Conservation (phyloP, 2,113 vertebrate species). For the Apistogramma diplotaenia region DNA sequence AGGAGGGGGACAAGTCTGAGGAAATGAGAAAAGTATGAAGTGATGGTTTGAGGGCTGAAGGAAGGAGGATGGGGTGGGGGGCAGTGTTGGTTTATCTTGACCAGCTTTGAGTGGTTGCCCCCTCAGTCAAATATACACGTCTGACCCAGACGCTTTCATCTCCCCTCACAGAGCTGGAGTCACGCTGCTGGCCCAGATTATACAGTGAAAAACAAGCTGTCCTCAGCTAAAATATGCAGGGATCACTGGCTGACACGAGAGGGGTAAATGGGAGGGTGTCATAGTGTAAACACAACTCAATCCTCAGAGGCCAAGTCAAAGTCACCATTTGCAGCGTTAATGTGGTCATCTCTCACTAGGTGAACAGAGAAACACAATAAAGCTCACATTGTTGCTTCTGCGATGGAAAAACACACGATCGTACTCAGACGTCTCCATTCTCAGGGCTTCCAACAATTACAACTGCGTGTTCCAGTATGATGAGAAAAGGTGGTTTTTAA, state of each 20-base stretch:
- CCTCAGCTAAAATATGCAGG: conserved; percentile 20
- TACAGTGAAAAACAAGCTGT: conserved; percentile 52
- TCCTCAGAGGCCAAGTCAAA: conserved; percentile 28
- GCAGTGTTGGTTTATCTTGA: conserved; percentile 62
- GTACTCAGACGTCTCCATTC: not conserved
- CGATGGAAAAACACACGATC: not conserved
- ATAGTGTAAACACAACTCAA: conserved; percentile 58
- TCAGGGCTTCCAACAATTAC: not conserved
- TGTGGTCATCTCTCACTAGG: not conserved
- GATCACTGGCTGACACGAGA: conserved; percentile 32
- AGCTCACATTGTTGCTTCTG: not conserved
- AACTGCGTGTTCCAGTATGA: not conserved
- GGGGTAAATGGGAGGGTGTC: conserved; percentile 39
- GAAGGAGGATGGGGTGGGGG: not conserved
- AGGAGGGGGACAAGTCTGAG: not conserved
- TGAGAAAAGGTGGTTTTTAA: not conserved
- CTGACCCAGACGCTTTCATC: conserved; percentile 60
- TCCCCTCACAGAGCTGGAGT: conserved; percentile 17
- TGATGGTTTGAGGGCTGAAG: not conserved
- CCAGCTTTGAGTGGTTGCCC: conserved; percentile 56
- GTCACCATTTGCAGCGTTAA: not conserved
- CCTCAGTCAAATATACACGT: conserved; percentile 55
- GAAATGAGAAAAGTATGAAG: conserved; percentile 9
- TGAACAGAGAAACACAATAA: not conserved
- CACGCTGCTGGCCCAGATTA: conserved; percentile 29